phyloP scores from a whole-genome alignment of 2,888 invertebrate genomes.

The Plutella xylostella region DNA sequence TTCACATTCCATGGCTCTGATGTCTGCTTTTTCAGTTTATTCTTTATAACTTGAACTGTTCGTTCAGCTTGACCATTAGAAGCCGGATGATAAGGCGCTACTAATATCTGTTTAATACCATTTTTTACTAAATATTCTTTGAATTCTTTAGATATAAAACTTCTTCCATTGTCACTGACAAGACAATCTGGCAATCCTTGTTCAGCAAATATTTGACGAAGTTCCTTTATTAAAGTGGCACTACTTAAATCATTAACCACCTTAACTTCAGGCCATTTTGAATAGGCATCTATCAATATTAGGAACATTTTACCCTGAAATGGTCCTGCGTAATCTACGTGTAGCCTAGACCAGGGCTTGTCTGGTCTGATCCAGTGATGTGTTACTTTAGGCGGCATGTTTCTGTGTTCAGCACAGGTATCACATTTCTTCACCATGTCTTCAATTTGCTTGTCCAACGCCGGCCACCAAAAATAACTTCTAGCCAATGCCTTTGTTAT shows the following conservation, averaged over 20 bases:
- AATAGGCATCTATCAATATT: background rate
- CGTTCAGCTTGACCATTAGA: conserved; percentile 13
- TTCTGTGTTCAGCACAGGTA: background rate
- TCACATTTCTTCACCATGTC: conserved; percentile 3
- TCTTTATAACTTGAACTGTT: conserved; percentile 9
- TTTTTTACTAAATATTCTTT: conserved; percentile 9
- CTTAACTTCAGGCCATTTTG: conserved; percentile 1
- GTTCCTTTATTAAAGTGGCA: conserved; percentile 2
- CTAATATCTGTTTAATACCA: conserved; percentile 8
- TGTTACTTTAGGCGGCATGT: background rate
- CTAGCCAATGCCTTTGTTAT: conserved; percentile 11
- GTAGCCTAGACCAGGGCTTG: background rate
- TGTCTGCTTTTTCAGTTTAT: conserved; percentile 7
- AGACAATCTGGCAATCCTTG: conserved; percentile 10
- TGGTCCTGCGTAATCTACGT: conserved; percentile 3
- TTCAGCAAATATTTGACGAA: conserved; percentile 12
- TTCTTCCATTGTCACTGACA: conserved; percentile 14
- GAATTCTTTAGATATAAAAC: conserved; percentile 13
- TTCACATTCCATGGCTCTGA: too few species aligned
- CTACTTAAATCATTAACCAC: background rate
- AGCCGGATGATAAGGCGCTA: conserved; percentile 14
- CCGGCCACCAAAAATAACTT: conserved; percentile 12
- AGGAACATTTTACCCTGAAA: background rate
- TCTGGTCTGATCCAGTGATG: conserved; percentile 4
- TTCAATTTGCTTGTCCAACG: conserved; percentile 11